Percentiles rank a stretch among this genome's conserved stretches.
Evolutionary conservation across 1,140 invertebrate genomes (phyloP).

Genomic region (Drosophila tristis): DNA sequence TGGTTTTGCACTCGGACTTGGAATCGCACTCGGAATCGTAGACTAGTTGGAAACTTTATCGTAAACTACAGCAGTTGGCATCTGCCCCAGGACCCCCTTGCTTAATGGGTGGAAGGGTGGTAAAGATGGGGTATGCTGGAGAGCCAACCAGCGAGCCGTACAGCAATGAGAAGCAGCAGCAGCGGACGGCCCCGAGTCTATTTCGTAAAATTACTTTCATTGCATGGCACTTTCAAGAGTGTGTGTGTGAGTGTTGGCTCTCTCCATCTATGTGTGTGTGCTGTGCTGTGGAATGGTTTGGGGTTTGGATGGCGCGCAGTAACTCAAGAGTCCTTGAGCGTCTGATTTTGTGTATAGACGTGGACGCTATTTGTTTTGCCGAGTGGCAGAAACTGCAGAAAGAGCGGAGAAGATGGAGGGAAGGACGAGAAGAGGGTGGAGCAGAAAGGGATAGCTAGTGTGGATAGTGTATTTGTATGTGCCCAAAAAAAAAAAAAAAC

Average conservation of each 20-base stretch:
- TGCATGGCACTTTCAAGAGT: conserved; percentile 67
- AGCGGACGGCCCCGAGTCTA: conserved; percentile 56
- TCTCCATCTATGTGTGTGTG: neutral
- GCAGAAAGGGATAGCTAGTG: neutral
- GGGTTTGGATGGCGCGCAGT: conserved; percentile 22
- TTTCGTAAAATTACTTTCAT: conserved; percentile 81
- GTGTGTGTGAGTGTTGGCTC: conserved; percentile 2
- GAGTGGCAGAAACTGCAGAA: conserved; percentile 39
- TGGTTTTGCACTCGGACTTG: conserved; percentile 4
- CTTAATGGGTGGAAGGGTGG: neutral
- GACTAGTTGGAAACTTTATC: conserved; percentile 8
- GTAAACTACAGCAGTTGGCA: conserved; percentile 6
- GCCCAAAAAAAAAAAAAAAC: conserved; percentile 53
- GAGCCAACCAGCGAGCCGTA: conserved; percentile 18
- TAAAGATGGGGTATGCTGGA: conserved; percentile 17
- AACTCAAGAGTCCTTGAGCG: conserved; percentile 78
- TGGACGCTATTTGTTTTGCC: conserved; percentile 77
- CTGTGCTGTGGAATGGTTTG: neutral
- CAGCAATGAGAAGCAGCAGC: neutral
- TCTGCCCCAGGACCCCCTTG: conserved; percentile 10
- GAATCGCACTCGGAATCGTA: neutral
- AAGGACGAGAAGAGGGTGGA: neutral
- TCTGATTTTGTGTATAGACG: conserved; percentile 82
- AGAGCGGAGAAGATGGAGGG: conserved; percentile 12
- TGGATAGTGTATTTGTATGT: conserved; percentile 2